Evolutionary conservation across 2,113 vertebrate genomes (phyloP).

Genomic region (Oenanthe oenanthe): DNA sequence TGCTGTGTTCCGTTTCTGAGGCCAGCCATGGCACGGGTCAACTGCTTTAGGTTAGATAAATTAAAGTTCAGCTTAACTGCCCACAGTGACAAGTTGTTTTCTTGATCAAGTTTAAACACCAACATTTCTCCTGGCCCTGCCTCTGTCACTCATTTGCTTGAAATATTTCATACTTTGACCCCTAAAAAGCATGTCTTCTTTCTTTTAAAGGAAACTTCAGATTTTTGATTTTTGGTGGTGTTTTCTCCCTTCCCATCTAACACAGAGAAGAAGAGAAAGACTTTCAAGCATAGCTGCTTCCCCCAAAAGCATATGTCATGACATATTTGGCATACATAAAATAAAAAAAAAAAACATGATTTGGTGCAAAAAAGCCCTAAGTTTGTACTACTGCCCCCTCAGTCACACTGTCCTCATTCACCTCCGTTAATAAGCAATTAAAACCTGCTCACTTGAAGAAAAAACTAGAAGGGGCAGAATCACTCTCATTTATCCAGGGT

Average conservation of each 20-base stretch:
- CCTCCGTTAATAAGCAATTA: neutral
- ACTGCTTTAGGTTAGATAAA: neutral
- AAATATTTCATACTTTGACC: neutral
- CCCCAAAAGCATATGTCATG: rapidly evolving
- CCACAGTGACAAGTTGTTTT: neutral
- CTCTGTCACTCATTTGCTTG: neutral
- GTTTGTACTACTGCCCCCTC: neutral
- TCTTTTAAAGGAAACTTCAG: neutral
- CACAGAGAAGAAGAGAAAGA: neutral
- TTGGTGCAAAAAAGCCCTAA: neutral
- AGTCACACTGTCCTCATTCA: neutral
- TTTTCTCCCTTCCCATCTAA: neutral
- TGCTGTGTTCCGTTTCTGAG: neutral
- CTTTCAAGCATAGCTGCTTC: neutral
- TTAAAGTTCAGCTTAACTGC: neutral
- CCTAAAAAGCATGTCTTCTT: neutral
- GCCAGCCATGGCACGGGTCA: neutral
- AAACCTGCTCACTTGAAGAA: neutral
- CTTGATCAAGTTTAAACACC: neutral
- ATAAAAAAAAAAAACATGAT: neutral
- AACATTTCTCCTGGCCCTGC: neutral
- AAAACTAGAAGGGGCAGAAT: neutral
- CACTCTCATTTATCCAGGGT: neutral
- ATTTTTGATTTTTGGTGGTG: neutral
- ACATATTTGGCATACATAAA: neutral